phyloP scores from a whole-genome alignment of 2,888 invertebrate species.

The Pandemis corylana region DNA sequence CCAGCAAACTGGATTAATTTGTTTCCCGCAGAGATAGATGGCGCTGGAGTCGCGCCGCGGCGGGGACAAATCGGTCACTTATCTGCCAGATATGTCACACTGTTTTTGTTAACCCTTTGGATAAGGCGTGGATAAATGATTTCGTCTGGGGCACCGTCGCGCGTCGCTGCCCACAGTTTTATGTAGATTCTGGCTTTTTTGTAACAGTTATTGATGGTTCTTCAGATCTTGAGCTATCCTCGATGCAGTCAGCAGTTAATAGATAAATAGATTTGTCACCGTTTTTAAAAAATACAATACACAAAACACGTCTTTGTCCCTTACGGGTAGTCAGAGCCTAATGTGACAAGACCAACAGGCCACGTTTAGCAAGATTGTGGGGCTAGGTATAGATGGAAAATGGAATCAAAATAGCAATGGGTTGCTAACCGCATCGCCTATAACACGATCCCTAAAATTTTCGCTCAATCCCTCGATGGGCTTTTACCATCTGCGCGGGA shows the following conservation, averaged over 20 bases:
- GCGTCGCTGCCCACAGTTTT: conserved; percentile 1
- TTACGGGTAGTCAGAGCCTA: too few species aligned
- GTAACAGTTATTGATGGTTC: neutral
- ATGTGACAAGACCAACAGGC: too few species aligned
- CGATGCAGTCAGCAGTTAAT: neutral
- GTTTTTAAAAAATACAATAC: too few species aligned
- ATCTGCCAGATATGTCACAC: conserved; percentile 29
- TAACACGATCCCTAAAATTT: too few species aligned
- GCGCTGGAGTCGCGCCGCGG: neutral
- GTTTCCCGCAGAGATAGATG: conserved; percentile 28
- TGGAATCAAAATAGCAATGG: too few species aligned
- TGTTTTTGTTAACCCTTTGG: conserved; percentile 40
- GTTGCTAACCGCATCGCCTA: too few species aligned
- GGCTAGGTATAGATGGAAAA: too few species aligned
- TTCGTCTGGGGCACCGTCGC: conserved; percentile 20
- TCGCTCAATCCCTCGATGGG: too few species aligned
- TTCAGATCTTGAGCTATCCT: neutral
- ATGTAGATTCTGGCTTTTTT: neutral
- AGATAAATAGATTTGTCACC: too few species aligned
- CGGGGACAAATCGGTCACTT: conserved; percentile 40
- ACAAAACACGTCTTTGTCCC: too few species aligned
- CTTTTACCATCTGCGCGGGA: too few species aligned
- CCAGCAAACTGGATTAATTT: conserved; percentile 17
- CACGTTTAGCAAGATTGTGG: too few species aligned
- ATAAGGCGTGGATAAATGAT: conserved; percentile 30